These are phyloP conservation scores for Equus przewalskii DNA, from an alignment of 2,113 vertebrate genomes.

Conservation along the genomic window DNA sequence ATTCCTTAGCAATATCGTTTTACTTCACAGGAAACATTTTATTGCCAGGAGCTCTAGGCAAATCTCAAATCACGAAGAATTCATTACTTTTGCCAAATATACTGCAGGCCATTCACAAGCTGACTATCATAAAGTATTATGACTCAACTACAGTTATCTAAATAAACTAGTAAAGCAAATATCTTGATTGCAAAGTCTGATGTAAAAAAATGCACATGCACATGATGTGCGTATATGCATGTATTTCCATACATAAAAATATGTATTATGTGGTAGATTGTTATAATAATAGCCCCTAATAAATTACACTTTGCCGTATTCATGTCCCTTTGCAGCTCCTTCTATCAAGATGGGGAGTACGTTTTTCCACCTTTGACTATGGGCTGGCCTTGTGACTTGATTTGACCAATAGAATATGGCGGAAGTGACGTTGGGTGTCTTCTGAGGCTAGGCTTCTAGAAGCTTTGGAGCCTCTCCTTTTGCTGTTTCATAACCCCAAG, in stretches of 20 bases:
- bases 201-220: background rate
- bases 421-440: background rate
- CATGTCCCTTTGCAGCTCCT: background rate
- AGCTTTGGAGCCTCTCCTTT: background rate
- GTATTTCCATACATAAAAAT: slow-evolving; percentile 2
- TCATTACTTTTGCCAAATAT: slow-evolving; percentile 79
- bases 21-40: slow-evolving; percentile 80
- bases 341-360: background rate
- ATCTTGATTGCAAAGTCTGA: slow-evolving; percentile 44
- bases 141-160: slow-evolving; percentile 66
- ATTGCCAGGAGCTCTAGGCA: slow-evolving; percentile 71
- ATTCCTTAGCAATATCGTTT: slow-evolving; percentile 76
- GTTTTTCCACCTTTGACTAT: background rate
- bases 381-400: background rate
- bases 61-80: slow-evolving; percentile 80
- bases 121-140: slow-evolving; percentile 70
- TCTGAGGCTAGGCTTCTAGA: background rate
- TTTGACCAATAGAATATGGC: background rate
- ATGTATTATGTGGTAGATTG: background rate
- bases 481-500: background rate
- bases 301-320: background rate
- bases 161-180: slow-evolving; percentile 65
- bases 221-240: background rate
- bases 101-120: slow-evolving; percentile 69
- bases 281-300: background rate